Evolutionary conservation across 2,888 invertebrate species (phyloP).

Genomic region (Hedychridium roseum): DNA sequence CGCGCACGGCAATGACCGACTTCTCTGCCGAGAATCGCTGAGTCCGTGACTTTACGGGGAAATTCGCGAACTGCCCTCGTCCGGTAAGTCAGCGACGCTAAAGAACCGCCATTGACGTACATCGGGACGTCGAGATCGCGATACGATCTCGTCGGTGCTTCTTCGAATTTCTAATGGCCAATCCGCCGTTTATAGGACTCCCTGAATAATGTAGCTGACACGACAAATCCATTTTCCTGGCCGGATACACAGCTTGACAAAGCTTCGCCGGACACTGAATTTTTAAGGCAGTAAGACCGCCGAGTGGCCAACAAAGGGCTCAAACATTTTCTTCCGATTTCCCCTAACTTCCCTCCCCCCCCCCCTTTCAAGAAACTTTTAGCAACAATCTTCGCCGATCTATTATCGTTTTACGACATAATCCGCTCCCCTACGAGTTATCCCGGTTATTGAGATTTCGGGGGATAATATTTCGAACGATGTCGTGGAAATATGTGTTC

Average conservation of each 20-base stretch:
- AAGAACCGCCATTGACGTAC: no score
- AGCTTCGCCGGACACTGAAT: no score
- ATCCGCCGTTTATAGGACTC: conserved; percentile 16
- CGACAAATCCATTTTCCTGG: conserved; percentile 20
- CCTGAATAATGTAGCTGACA: conserved; percentile 25
- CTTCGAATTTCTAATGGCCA: conserved; percentile 13
- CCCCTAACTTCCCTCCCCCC: neutral
- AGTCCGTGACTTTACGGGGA: conserved; percentile 28
- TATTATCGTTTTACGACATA: no score
- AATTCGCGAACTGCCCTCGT: conserved; percentile 13
- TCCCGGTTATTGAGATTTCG: no score
- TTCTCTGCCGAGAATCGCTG: conserved; percentile 38
- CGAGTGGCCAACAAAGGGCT: no score
- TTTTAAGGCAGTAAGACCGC: no score
- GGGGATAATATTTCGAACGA: no score
- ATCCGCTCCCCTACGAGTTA: no score
- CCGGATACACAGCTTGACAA: neutral
- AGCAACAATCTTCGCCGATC: conserved; percentile 17
- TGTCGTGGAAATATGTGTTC: no score
- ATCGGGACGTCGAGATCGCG: conserved; percentile 1
- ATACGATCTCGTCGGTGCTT: conserved; percentile 15
- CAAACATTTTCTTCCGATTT: neutral
- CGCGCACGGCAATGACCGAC: conserved; percentile 35
- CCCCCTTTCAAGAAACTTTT: neutral
- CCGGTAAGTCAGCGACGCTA: neutral